phyloP scores from a whole-genome alignment of 2,113 vertebrate genomes.

The Laticauda laticaudata region DNA sequence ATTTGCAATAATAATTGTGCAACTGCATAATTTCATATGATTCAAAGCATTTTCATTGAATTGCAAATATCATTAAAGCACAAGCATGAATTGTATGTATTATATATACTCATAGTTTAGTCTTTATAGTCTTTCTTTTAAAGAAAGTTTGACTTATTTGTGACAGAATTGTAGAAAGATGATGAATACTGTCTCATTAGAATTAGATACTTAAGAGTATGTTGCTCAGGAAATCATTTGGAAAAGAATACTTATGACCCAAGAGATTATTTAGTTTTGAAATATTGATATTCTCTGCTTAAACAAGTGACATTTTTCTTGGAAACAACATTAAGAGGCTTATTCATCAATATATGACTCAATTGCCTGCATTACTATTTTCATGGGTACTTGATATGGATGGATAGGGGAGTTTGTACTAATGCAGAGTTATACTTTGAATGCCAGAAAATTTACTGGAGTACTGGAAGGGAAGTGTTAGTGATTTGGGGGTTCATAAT shows the following conservation, averaged over 20 bases:
- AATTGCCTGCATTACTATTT: conserved; percentile 30
- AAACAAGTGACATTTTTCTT: conserved; percentile 47
- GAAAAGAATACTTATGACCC: conserved; percentile 39
- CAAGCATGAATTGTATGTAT: conserved; percentile 11
- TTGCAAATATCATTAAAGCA: conserved; percentile 1
- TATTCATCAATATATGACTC: conserved; percentile 43
- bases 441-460: conserved; percentile 23
- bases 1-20: neutral
- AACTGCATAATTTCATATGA: neutral
- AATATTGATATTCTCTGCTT: conserved; percentile 14
- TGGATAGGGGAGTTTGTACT: neutral
- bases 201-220: conserved; percentile 30
- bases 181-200: conserved; percentile 28
- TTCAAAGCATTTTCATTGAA: neutral
- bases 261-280: conserved; percentile 45
- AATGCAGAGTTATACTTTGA: conserved; percentile 25
- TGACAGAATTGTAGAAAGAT: conserved; percentile 11
- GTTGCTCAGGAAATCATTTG: conserved; percentile 28
- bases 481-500: neutral
- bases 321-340: conserved; percentile 34
- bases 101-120: conserved; percentile 20
- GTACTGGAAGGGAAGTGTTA: neutral
- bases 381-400: conserved; percentile 9
- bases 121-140: conserved; percentile 7
- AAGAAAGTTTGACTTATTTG: conserved; percentile 1